Evolutionary conservation across 2,113 vertebrate species (phyloP).

Genomic region (Mobula birostris): DNA sequence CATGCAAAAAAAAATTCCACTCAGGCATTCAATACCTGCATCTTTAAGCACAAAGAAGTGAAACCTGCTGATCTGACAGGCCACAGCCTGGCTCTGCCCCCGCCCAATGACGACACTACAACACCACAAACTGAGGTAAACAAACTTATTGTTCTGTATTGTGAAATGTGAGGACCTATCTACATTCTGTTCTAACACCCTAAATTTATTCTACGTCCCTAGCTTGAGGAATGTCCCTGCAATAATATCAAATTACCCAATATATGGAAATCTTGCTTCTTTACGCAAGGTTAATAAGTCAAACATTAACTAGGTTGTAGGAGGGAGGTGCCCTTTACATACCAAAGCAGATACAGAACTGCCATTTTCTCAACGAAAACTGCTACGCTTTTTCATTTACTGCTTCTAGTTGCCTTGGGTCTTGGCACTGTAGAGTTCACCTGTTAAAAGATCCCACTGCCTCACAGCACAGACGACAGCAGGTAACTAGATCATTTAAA

Average conservation of each 20-base stretch:
- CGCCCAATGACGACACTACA: conserved; percentile 24
- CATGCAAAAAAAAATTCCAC: neutral
- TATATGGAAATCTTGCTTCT: neutral
- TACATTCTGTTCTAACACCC: neutral
- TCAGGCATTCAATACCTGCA: conserved; percentile 10
- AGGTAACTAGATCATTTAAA: neutral
- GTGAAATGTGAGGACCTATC: neutral
- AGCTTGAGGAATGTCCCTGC: neutral
- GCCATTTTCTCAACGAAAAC: neutral
- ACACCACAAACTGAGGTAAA: neutral
- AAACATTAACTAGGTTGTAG: conserved; percentile 1
- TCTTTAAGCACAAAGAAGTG: neutral
- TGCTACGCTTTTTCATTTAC: neutral
- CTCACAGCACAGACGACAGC: neutral
- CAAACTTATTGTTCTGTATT: neutral
- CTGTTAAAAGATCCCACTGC: neutral
- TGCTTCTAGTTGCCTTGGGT: neutral
- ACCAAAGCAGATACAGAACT: neutral
- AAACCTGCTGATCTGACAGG: conserved; percentile 11
- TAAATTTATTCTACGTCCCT: neutral
- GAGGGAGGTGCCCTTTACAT: neutral
- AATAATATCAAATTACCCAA: neutral
- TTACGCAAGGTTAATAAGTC: neutral
- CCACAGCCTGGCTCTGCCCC: neutral
- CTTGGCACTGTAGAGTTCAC: neutral